A percentile compares a stretch with the other conserved stretches of the same genome.
Conservation (phyloP, 2,888 invertebrate species). For the Drosophila stalkeri region DNA sequence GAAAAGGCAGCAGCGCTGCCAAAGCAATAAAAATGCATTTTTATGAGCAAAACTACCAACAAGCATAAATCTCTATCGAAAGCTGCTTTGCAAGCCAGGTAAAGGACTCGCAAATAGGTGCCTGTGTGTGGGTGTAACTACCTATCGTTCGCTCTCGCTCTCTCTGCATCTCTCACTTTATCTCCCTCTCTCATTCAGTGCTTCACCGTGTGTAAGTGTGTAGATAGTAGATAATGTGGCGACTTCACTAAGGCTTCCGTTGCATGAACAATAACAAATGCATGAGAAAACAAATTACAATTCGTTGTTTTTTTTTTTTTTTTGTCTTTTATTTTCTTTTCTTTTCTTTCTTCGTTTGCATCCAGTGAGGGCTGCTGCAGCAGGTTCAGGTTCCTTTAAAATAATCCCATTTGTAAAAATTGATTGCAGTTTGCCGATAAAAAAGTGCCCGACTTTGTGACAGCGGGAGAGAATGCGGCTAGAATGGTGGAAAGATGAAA, state of each 20-base stretch:
- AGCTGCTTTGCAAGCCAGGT: constrained; percentile 72
- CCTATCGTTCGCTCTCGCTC: background rate
- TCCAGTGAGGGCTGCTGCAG: constrained; percentile 11
- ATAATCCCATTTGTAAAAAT: constrained; percentile 81
- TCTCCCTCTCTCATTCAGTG: background rate
- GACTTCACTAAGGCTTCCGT: constrained; percentile 74
- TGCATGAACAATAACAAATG: constrained; percentile 78
- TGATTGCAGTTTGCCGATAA: constrained; percentile 81
- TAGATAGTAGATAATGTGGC: constrained; percentile 74
- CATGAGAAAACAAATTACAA: constrained; percentile 79
- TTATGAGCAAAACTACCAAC: constrained; percentile 81
- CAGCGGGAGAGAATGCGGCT: constrained; percentile 9
- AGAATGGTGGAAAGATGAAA: constrained; percentile 59
- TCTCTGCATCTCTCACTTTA: no score
- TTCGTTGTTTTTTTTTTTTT: constrained; percentile 53
- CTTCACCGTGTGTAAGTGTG: constrained; percentile 33
- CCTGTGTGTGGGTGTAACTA: constrained; percentile 16
- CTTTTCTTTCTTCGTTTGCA: background rate
- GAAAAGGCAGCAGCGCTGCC: constrained; percentile 58
- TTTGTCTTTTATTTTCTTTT: constrained; percentile 2
- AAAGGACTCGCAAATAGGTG: constrained; percentile 32
- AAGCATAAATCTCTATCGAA: constrained; percentile 80
- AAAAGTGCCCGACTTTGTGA: constrained; percentile 42
- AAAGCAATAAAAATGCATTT: constrained; percentile 81
- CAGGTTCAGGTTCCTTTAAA: constrained; percentile 60